A percentile compares a stretch with the other conserved stretches of the same genome.
Evolutionary conservation across 92 coral and sea anemone genomes (phyloP).

Genomic region (Desmophyllum pertusum): DNA sequence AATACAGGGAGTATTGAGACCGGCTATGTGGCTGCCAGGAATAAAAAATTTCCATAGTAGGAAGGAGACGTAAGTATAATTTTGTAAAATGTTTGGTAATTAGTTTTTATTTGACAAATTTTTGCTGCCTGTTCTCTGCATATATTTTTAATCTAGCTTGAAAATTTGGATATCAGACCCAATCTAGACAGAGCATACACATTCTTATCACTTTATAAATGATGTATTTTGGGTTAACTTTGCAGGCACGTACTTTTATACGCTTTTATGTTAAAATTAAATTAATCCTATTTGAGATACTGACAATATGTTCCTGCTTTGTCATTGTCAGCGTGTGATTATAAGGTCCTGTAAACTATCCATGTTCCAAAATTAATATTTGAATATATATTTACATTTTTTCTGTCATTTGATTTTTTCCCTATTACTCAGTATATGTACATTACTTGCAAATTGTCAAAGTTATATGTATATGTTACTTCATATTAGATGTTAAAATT

Average conservation of each 20-base stretch:
- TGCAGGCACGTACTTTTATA: not conserved
- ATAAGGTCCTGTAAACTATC: not conserved
- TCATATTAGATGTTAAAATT: not conserved
- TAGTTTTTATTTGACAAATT: not conserved
- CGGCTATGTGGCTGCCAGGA: constrained; percentile 96
- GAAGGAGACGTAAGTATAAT: constrained; percentile 76
- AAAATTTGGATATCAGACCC: not conserved
- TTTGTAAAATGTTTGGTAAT: too few species aligned
- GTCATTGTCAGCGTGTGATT: not conserved
- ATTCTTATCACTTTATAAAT: not conserved
- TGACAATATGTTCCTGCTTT: not conserved
- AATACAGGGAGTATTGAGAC: constrained; percentile 84
- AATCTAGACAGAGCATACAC: not conserved
- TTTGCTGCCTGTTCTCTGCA: not conserved
- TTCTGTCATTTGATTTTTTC: not conserved
- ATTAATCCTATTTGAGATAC: not conserved
- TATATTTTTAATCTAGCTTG: not conserved
- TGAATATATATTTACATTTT: not conserved
- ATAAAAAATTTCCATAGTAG: constrained; percentile 80
- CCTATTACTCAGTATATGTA: not conserved
- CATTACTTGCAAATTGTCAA: not conserved
- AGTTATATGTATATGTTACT: not conserved
- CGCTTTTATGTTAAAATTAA: not conserved
- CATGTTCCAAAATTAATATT: not conserved
- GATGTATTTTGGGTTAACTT: not conserved